Base-by-base conservation (phyloP, 1,140 invertebrate genomes). In the Vanessa atalanta region DNA sequence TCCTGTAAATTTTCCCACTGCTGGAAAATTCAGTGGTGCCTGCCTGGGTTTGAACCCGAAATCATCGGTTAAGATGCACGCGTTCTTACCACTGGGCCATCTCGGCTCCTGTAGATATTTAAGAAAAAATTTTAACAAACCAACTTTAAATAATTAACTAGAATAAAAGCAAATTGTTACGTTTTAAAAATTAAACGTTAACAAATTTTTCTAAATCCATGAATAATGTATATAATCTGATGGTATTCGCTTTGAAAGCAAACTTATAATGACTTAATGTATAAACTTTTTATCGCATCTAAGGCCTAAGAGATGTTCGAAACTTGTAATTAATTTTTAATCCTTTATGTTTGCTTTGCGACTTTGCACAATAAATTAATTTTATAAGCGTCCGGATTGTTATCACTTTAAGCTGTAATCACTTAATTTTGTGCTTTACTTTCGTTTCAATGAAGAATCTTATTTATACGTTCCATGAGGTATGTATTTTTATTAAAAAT, bases 291-390 rank as follows among this genome's bases (percentile, higher is more conserved):
- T 77, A 75, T 79, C 78, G 60, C 66, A 60, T 48, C 67, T 70
- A 70, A 26, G 23, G 75, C 74, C 80, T 65, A 71, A 83, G 83
- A 81, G 78, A 79, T 80, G 76, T 81, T 78, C 65, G 63, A 72
- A 86, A 83, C 79, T 83, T 77, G 79, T 88, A 86, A 88, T 88
- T 89, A 89, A 88, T 88, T 87, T 89, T 87, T 86, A 89, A 89
- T 89, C 87, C 86, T 74, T 81, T 83, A 84, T 86, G 80, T 83
- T 83, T 82, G 86, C 82, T 87, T 87, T 79, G 81, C 81, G 84
- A 84, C 79, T 85, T 88, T 79, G 78, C 79, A 79, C 85, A 85
- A 84, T 84, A 85, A 88, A 86, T 88, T 87, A 81, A 87, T 85
- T 87, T 84, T 77, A 80, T 77, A 63, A 75, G 31, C 76, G 73